Conservation (phyloP, 2,888 invertebrate genomes). For the Harpalus rubripes region DNA sequence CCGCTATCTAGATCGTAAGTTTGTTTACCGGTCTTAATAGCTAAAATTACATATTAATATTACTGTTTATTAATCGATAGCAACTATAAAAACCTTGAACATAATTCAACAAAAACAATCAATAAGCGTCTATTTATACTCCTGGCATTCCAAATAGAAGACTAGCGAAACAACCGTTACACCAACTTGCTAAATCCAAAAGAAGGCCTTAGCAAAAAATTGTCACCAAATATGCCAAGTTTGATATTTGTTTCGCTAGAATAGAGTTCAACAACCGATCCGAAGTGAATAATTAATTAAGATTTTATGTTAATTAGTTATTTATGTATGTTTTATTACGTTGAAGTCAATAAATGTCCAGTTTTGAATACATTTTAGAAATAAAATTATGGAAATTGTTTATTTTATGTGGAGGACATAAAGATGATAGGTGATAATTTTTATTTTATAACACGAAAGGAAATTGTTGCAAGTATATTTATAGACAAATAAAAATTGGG, state of each 20-base stretch:
- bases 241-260: conserved; percentile 9
- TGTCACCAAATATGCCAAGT: conserved; percentile 30
- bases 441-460: conserved; percentile 7
- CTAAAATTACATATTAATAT: conserved; percentile 35
- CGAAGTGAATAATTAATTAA: conserved; percentile 46
- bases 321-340: conserved; percentile 53
- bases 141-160: conserved; percentile 36
- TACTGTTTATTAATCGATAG: conserved; percentile 31
- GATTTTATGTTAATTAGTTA: conserved; percentile 57
- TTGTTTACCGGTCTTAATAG: not conserved
- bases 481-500: not conserved
- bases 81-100: conserved; percentile 23
- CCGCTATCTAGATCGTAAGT: not conserved
- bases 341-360: conserved; percentile 31
- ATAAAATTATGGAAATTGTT: conserved; percentile 49
- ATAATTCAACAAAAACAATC: conserved; percentile 42
- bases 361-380: conserved; percentile 39
- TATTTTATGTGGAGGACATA: conserved; percentile 38
- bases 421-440: conserved; percentile 41
- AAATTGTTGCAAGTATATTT: conserved; percentile 17
- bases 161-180: conserved; percentile 37
- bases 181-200: conserved; percentile 19
- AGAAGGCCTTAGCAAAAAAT: conserved; percentile 51
- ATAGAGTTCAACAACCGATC: conserved; percentile 57
- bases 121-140: conserved; percentile 43